Percentiles rank a stretch among this genome's conserved stretches.
Conservation (phyloP, 2,797 vertebrate species). For the Sebastes matsubarae region DNA sequence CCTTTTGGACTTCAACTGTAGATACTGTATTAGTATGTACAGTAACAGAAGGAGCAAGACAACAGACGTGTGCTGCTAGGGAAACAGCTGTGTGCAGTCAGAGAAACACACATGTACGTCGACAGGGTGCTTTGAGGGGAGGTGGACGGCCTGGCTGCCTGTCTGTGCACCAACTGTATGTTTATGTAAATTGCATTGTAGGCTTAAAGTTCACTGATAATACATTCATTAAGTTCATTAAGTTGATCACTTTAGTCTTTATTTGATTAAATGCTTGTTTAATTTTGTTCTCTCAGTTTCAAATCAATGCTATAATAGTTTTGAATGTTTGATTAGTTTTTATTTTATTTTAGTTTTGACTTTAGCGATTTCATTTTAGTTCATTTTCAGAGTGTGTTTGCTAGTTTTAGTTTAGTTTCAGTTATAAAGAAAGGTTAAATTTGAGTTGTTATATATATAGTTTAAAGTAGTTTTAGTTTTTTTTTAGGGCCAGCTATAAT, state of each 20-base stretch:
- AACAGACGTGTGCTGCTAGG: slow-evolving; percentile 5
- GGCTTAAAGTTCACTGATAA: not conserved
- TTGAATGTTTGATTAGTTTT: no score
- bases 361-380: no score
- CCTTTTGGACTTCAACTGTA: slow-evolving; percentile 6
- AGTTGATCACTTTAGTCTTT: not conserved
- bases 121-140: not conserved
- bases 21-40: not conserved
- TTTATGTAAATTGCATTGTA: not conserved
- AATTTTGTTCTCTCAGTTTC: not conserved
- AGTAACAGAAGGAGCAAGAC: slow-evolving; percentile 9
- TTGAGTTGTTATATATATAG: no score
- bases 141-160: not conserved
- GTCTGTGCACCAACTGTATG: not conserved
- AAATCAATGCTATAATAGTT: not conserved
- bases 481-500: no score
- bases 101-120: not conserved
- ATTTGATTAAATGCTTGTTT: not conserved
- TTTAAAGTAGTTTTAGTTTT: no score
- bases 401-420: no score
- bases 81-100: slow-evolving; percentile 14
- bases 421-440: no score
- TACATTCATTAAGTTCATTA: not conserved
- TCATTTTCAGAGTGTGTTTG: no score
- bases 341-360: no score